Evolutionary conservation across 1,140 invertebrate species (phyloP).

Genomic region (Chionoecetes opilio): DNA sequence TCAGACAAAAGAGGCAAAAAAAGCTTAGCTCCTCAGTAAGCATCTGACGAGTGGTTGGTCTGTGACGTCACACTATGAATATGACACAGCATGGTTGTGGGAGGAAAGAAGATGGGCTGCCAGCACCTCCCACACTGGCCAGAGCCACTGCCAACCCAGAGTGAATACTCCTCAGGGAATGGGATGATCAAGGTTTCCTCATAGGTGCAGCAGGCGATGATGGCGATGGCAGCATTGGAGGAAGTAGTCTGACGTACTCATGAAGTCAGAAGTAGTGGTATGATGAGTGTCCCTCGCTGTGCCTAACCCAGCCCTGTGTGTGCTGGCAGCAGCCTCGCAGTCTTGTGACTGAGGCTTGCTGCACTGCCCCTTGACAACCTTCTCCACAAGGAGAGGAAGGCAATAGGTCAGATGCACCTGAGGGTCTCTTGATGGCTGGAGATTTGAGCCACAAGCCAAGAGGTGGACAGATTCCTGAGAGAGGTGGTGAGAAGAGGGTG

Average conservation of each 20-base stretch:
- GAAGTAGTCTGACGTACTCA: background rate
- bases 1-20: background rate
- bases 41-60: background rate
- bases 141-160: background rate
- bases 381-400: conserved; percentile 25
- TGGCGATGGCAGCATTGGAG: background rate
- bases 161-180: background rate
- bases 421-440: conserved; percentile 36
- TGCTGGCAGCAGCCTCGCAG: background rate
- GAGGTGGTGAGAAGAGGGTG: conserved; percentile 69
- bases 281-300: background rate
- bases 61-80: background rate
- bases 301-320: background rate
- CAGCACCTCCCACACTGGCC: conserved; percentile 11
- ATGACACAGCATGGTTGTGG: background rate
- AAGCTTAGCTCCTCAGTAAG: background rate
- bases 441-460: background rate
- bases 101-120: background rate
- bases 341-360: background rate
- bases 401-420: background rate
- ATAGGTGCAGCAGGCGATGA: background rate
- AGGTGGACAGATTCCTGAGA: conserved; percentile 68
- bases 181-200: conserved; percentile 12
- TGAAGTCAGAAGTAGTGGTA: background rate
- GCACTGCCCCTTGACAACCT: background rate